Base-by-base conservation (phyloP, 2,888 invertebrate genomes). In the Nymphalis polychloros region DNA sequence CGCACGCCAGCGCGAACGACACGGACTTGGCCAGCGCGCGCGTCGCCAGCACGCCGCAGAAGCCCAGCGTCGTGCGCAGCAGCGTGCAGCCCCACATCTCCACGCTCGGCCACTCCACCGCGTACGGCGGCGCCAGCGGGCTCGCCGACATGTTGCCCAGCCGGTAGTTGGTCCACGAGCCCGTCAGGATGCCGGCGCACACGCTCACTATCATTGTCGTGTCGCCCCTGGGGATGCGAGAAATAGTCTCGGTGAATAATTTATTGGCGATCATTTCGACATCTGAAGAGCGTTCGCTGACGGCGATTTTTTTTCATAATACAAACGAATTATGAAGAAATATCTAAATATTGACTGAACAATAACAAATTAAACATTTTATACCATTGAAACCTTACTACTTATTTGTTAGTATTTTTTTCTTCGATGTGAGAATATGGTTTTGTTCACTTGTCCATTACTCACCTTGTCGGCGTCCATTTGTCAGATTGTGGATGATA, bases 381-480 rank as follows among this genome's bases (percentile, higher is more conserved):
- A 41, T 13, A 2, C 13, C 13, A 13, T 4, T 4, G 3, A 1
- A 41, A 13, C 13, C 41, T 13, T 41, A 4, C 13, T 41, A 13
- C 3, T 10, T 41, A 41, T 41, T 41, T 41, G 41, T 13, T 4
- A 4, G 1, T 41, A 13, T 8, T 41, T 41, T 35, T 41, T 8
- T 8, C 8, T 41, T 41, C 10, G 8, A 41, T 41, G 8, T 41
- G 35, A 41, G 41, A 41, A 13, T 10, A 13, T 41, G 2, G 4
- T 10, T 4, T 13, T 1, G 41, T 41, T 13, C 2, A 41, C 13
- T 13, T 41, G 10, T 13, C 13, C 52, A 41, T n/a, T 27, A 53
- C 55, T 8, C 68, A 96, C 97, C 96, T 95, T 20, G 98, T 97
- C 8, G 98, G 97, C 64, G 97, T 98, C 97, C 98, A 98, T 79